Base-by-base conservation (phyloP, 2,113 vertebrate species). In the Alaudala cheleensis region DNA sequence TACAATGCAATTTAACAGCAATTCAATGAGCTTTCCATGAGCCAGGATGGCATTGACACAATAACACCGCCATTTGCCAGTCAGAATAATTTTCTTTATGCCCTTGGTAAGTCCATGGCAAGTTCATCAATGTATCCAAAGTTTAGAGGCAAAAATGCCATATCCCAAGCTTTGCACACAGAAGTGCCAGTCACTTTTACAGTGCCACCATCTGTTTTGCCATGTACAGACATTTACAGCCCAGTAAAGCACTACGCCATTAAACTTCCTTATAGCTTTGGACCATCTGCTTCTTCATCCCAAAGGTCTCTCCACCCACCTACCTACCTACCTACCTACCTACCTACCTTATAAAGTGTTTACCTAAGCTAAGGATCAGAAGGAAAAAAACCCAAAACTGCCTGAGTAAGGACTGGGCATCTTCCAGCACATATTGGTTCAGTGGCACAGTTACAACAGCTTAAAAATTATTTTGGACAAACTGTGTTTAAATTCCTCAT, bases 151-250 rank as follows among this genome's bases (percentile, higher is more conserved):
- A 93, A 97, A 95, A 95, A 91, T 89, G 71, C 64, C 83, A 34
- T 91, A 85, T 87, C 89, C 67, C 51, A 85, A 56, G 66, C 44
- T 96, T 74, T 87, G 73, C 71, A 91, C 62, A 88, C 90, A 73
- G 47, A 66, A 92, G 40, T 85, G 71, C 18, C 22, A 58, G 91
- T 84, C 88, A 96, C 90, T 97, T 94, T 95, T 92, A 71, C 39
- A 51, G 79, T 77, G 71, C 31, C 33, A 70, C 93, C 97, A 97
- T 97, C 96, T 97, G 97, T 87, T 95, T 97, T 91, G 53, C 82
- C 70, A 77, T 33, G 58, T 67, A 47, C 33, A 65, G 70, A 56
- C 81, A 95, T 58, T 85, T 85, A 87, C 67, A 92, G 85, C 76
- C 93, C 94, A 88, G 87, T 50, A 92, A 96, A 92, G 91, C 88